Conservation (phyloP, 2,113 vertebrate species). For the Anser brachyrhynchus region DNA sequence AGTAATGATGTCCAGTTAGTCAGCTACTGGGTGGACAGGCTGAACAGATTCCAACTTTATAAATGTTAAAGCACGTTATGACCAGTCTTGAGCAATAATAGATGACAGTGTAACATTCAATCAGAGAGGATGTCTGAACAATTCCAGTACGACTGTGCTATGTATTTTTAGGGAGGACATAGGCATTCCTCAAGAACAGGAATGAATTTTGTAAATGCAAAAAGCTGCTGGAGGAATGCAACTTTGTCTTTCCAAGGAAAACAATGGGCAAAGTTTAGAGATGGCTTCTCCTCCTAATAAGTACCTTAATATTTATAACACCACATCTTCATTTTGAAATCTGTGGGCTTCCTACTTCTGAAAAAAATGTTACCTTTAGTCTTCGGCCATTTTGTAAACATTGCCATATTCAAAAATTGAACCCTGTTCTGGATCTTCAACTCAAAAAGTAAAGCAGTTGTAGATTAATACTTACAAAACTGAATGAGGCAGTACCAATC, state of each 20-base stretch:
- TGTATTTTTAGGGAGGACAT: background rate
- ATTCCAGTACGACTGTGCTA: background rate
- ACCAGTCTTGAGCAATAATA: constrained; percentile 34
- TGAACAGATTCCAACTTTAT: constrained; percentile 12
- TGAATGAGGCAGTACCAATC: background rate
- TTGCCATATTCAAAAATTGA: background rate
- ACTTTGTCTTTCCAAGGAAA: background rate
- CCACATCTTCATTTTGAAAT: background rate
- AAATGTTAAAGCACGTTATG: constrained; percentile 23
- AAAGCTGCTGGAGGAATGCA: background rate
- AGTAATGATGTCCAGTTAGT: constrained; percentile 18
- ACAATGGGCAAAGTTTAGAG: background rate
- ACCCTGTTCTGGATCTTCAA: background rate
- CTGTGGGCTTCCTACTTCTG: background rate
- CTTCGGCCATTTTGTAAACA: background rate
- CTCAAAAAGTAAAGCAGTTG: background rate
- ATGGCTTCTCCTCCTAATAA: background rate
- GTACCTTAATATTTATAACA: background rate
- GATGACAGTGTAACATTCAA: background rate
- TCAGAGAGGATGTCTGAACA: background rate
- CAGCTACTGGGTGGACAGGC: constrained; percentile 29
- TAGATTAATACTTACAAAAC: background rate
- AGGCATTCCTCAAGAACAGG: background rate
- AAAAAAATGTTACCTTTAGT: background rate
- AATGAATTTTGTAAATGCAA: background rate